Base-by-base conservation (phyloP, 2,888 invertebrate genomes). In the Malthinus seriepunctatus region DNA sequence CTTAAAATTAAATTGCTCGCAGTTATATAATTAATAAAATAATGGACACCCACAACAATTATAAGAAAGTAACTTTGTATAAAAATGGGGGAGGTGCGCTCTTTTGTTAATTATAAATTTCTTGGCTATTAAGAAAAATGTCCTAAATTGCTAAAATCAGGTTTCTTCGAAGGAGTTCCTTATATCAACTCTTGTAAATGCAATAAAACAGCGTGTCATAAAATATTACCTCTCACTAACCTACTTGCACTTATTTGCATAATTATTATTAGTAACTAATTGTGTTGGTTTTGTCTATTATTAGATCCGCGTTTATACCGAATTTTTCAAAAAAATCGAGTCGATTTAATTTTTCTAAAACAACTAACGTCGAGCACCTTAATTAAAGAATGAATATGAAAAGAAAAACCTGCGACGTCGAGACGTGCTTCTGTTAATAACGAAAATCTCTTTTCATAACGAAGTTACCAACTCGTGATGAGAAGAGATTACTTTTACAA, bases 171-270 rank as follows among this genome's bases (percentile, higher is more conserved):
- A 56, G 58, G 60, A 65, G 65, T 65, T 65, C 65, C 65, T 65
- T 62, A 59, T 63, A 61, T 55, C 61, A 63, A 63, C 61, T 60
- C 60, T 54, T 60, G 5, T 23, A 60, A 62, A 61, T 63, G 60
- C 56, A 52, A 59, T 62, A 62, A 57, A 57, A 47, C 57, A 57
- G 54, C 57, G 33, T 57, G 61, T 61, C 57, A 62, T 67, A 67
- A 68, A 67, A 65, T 66, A 66, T 64, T 64, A 63, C 69, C 69
- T 69, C 69, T 69, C 67, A 67, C 69, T 69, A 67, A 67, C 69
- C 69, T 67, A 69, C 69, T 69, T 69, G 63, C 49, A 56, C 51
- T 55, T 54, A 65, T 69, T 67, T 71, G 67, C 67, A 67, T 68
- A 67, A 68, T 68, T 68, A 67, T 68, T 67, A 65, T 62, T 61